These are phyloP conservation scores for Pterophyllum scalare DNA, from an alignment of 2,113 vertebrate species.

Conservation along the genomic window DNA sequence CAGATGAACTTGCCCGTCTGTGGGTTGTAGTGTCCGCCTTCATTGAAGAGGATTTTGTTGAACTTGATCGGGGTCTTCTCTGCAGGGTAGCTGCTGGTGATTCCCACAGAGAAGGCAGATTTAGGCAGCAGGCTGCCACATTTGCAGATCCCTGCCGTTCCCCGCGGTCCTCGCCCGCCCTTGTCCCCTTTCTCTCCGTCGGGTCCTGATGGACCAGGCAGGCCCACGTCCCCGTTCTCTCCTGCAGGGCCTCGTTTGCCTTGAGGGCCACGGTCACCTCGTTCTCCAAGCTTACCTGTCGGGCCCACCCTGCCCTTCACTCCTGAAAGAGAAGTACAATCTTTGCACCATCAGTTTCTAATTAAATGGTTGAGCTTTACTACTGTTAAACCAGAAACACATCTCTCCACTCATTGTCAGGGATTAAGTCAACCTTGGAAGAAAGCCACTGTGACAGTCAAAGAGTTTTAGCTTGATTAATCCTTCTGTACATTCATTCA, in stretches of 20 bases:
- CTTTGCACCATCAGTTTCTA: neutral
- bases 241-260: slow-evolving; percentile 93
- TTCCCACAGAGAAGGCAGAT: slow-evolving; percentile 95
- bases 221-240: slow-evolving; percentile 83
- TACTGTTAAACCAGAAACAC: slow-evolving; percentile 9
- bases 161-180: slow-evolving; percentile 85
- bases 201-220: slow-evolving; percentile 81
- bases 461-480: neutral
- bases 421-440: slow-evolving; percentile 39
- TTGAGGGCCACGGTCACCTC: slow-evolving; percentile 88
- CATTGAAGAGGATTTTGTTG: slow-evolving; percentile 95
- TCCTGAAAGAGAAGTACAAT: slow-evolving; percentile 82
- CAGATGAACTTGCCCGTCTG: slow-evolving; percentile 95
- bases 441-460: slow-evolving; percentile 16
- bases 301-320: slow-evolving; percentile 90
- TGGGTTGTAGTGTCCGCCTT: slow-evolving; percentile 93
- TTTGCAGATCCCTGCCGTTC: slow-evolving; percentile 87
- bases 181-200: slow-evolving; percentile 87
- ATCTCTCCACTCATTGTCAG: neutral
- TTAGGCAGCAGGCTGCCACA: slow-evolving; percentile 93
- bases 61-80: slow-evolving; percentile 93
- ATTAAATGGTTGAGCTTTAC: neutral
- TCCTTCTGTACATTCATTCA: neutral
- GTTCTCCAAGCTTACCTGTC: slow-evolving; percentile 87
- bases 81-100: slow-evolving; percentile 95